Percentiles rank a stretch among this genome's conserved stretches.
Conservation (phyloP, 1,140 invertebrate genomes). For the Neodiprion pinetum region DNA sequence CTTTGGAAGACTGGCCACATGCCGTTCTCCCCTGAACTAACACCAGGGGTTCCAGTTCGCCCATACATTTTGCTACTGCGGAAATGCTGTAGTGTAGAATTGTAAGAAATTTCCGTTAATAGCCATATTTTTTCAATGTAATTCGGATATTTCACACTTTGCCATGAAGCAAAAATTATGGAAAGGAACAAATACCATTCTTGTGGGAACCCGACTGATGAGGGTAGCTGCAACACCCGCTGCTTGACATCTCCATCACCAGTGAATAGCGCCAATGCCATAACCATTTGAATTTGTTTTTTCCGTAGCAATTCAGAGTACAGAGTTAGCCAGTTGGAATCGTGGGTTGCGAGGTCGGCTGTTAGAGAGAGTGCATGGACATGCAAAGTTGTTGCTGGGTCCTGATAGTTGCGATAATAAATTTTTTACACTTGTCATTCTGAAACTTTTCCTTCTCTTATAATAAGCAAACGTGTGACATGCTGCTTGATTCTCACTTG, state of each 20-base stretch:
- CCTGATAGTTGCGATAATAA: constrained; percentile 36
- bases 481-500: constrained; percentile 32
- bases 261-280: constrained; percentile 62
- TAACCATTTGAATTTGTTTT: constrained; percentile 61
- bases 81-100: constrained; percentile 41
- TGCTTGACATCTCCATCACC: constrained; percentile 59
- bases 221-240: constrained; percentile 58
- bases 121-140: no score
- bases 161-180: constrained; percentile 6
- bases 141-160: no score
- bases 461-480: neutral
- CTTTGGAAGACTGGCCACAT: constrained; percentile 31
- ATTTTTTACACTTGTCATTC: constrained; percentile 9
- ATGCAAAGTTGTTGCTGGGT: constrained; percentile 55
- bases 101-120: neutral
- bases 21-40: constrained; percentile 45
- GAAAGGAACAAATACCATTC: constrained; percentile 42
- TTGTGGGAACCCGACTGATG: constrained; percentile 55
- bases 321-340: constrained; percentile 58
- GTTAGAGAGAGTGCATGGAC: constrained; percentile 59
- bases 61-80: constrained; percentile 56
- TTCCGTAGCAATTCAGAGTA: constrained; percentile 57
- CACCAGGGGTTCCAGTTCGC: constrained; percentile 58
- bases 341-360: constrained; percentile 55
- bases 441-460: constrained; percentile 7